These are phyloP conservation scores for Phoxinus phoxinus DNA, from an alignment of 2,113 vertebrate species.

Conservation along the genomic window DNA sequence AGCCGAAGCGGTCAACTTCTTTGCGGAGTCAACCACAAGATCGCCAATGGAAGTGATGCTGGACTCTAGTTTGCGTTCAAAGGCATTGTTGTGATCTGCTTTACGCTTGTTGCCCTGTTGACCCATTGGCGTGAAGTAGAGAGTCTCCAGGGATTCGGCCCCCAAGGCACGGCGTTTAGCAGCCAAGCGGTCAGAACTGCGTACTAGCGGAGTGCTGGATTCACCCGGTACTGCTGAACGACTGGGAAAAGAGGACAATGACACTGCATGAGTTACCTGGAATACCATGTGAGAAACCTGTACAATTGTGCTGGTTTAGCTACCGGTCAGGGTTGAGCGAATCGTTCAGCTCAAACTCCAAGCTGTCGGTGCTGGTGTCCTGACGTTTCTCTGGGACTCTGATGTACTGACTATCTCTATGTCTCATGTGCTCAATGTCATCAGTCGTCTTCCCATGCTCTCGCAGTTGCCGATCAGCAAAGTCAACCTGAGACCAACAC, in stretches of 20 bases:
- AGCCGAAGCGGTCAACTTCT: constrained; percentile 76
- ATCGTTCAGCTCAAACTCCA: constrained; percentile 83
- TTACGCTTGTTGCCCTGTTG: constrained; percentile 47
- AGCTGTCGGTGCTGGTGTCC: constrained; percentile 82
- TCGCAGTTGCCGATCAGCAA: constrained; percentile 79
- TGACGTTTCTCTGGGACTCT: constrained; percentile 61
- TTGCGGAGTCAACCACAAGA: constrained; percentile 70
- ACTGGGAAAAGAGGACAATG: constrained; percentile 60
- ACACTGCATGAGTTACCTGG: not conserved
- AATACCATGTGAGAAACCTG: not conserved
- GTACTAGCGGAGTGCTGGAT: constrained; percentile 71
- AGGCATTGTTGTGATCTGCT: constrained; percentile 16
- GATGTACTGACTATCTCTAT: constrained; percentile 49
- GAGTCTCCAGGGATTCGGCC: constrained; percentile 82
- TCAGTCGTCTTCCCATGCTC: constrained; percentile 73
- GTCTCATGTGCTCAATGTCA: constrained; percentile 66
- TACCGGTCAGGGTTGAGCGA: constrained; percentile 81
- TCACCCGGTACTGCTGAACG: constrained; percentile 70
- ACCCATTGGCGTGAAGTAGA: constrained; percentile 88
- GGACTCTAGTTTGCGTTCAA: constrained; percentile 68
- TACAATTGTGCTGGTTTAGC: not conserved
- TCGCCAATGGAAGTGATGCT: constrained; percentile 71
- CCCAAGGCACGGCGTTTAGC: constrained; percentile 70
- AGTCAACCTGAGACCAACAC: constrained; percentile 75
- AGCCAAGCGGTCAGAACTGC: constrained; percentile 74